Percentiles rank a stretch among this genome's conserved stretches.
Conservation (phyloP, 2,888 invertebrate genomes). For the Aleiodes testaceus region DNA sequence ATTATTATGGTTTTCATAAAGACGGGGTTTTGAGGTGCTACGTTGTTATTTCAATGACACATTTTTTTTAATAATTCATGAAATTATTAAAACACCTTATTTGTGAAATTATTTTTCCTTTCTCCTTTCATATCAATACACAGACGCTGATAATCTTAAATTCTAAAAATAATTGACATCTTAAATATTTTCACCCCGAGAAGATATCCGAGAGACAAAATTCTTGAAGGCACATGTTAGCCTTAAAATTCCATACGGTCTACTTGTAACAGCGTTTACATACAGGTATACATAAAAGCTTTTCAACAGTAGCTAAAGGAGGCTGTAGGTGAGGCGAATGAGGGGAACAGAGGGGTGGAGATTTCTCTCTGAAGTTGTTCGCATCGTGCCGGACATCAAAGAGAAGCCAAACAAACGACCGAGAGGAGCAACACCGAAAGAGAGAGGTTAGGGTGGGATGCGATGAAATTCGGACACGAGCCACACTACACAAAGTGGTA, state of each 20-base stretch:
- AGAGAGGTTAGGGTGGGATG: constrained; percentile 57
- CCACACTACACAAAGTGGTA: constrained; percentile 61
- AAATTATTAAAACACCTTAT: too few species aligned
- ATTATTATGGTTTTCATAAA: constrained; percentile 21
- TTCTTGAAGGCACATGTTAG: constrained; percentile 15
- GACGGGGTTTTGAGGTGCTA: neutral
- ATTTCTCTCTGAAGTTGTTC: constrained; percentile 63
- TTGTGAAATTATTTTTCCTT: too few species aligned
- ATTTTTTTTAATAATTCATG: too few species aligned
- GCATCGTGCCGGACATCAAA: constrained; percentile 67
- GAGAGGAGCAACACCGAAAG: constrained; percentile 42
- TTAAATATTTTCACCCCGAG: too few species aligned
- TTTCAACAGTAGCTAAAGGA: constrained; percentile 27
- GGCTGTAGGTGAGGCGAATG: constrained; percentile 35
- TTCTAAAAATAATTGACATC: too few species aligned
- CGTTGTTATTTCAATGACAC: neutral
- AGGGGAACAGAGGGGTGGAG: constrained; percentile 29
- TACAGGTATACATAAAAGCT: constrained; percentile 28
- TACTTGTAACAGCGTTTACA: constrained; percentile 24
- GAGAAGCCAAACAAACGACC: constrained; percentile 67
- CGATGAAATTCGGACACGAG: constrained; percentile 69
- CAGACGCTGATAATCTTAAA: too few species aligned
- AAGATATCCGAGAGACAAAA: constrained; percentile 20
- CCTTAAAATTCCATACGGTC: constrained; percentile 30
- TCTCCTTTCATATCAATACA: too few species aligned